Evolutionary conservation across 1,140 invertebrate genomes (phyloP).

Genomic region (Drosophila sulfurigaster): DNA sequence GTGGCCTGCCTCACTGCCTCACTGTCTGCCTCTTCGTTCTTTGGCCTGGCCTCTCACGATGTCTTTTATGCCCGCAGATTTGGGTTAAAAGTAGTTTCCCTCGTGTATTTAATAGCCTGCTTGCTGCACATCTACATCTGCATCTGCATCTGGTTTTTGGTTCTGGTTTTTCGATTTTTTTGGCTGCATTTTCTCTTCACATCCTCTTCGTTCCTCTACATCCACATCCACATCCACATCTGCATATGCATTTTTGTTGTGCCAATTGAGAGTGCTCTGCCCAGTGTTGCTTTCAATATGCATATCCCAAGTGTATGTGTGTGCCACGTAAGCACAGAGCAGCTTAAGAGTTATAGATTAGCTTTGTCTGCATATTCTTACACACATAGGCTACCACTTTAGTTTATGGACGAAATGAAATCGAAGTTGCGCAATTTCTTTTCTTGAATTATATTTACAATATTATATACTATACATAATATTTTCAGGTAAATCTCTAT

Average conservation of each 20-base stretch:
- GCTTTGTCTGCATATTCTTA: conserved; percentile 16
- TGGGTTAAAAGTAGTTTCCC: conserved; percentile 82
- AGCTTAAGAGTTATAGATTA: conserved; percentile 40
- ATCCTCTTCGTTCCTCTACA: no score
- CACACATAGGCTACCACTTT: background rate
- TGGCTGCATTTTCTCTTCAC: background rate
- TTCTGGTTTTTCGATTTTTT: background rate
- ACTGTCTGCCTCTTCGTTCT: background rate
- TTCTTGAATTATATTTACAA: background rate
- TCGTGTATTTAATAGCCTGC: conserved; percentile 81
- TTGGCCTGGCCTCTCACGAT: conserved; percentile 15
- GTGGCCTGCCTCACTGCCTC: conserved; percentile 53
- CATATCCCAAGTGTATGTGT: conserved; percentile 8
- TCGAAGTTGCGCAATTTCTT: background rate
- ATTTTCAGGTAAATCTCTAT: background rate
- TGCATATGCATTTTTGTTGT: conserved; percentile 7
- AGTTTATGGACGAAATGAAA: background rate
- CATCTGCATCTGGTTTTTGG: conserved; percentile 23
- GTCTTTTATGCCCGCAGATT: conserved; percentile 79
- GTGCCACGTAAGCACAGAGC: conserved; percentile 11
- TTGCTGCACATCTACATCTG: conserved; percentile 22
- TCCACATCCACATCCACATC: background rate
- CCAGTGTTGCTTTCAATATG: conserved; percentile 36
- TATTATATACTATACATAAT: background rate
- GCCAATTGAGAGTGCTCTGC: conserved; percentile 34